Evolutionary conservation across 2,797 vertebrate species (phyloP).

Genomic region (Salarias fasciatus): DNA sequence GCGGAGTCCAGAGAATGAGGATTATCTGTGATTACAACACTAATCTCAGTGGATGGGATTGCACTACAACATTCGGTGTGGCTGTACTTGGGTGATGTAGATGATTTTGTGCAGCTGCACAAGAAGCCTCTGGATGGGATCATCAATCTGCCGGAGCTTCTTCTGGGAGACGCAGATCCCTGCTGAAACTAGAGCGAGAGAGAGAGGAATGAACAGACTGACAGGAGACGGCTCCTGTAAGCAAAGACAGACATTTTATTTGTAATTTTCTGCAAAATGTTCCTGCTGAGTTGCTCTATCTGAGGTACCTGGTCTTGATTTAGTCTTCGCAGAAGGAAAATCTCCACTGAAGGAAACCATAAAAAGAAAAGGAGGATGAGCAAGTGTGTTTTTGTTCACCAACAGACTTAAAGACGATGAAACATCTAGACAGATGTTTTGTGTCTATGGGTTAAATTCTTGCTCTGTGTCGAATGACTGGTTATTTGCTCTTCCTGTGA

Average conservation of each 20-base stretch:
- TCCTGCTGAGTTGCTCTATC: neutral
- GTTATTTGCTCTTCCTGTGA: too few relatives aligned
- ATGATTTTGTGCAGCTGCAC: slow-evolving; percentile 93
- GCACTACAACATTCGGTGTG: neutral
- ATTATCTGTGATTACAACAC: neutral
- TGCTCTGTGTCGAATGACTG: too few relatives aligned
- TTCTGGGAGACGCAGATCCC: slow-evolving; percentile 90
- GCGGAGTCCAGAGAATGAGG: neutral
- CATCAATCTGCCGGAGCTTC: slow-evolving; percentile 90
- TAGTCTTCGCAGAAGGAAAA: slow-evolving; percentile 71
- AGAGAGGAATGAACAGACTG: neutral
- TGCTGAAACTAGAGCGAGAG: slow-evolving; percentile 73
- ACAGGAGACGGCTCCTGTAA: neutral
- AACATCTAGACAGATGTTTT: too few relatives aligned
- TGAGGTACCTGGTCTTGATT: slow-evolving; percentile 82
- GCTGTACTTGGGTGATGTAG: slow-evolving; percentile 88
- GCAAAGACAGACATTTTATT: slow-evolving; percentile 3
- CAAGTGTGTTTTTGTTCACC: too few relatives aligned
- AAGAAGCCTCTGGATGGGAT: slow-evolving; percentile 90
- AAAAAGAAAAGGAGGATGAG: neutral
- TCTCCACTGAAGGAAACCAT: slow-evolving; percentile 56
- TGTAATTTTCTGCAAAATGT: neutral
- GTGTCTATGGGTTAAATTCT: too few relatives aligned
- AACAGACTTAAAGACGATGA: too few relatives aligned
- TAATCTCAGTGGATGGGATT: slow-evolving; percentile 1